Base-by-base conservation (phyloP, 2,888 invertebrate species). In the Ypsolopha scabrella region DNA sequence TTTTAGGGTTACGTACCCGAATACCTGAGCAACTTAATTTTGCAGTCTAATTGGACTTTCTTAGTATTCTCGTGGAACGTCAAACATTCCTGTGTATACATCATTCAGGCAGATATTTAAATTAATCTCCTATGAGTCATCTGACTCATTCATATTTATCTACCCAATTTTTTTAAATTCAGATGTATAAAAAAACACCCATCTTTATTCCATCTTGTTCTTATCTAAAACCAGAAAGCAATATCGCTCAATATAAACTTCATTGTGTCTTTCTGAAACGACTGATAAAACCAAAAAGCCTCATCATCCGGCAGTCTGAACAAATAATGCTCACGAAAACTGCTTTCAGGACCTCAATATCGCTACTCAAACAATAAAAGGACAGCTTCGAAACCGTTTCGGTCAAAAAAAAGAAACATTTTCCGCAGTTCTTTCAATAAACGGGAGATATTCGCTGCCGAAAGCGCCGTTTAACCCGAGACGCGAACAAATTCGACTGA, bases 381-480 rank as follows among this genome's bases (percentile, higher is more conserved):
- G 50, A 35, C 41, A 46, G 51, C 48, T 52, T 39, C 43, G 44
- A 46, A 43, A 48, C 39, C 14, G 51, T 52, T 51, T 48, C 52
- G 44, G 52, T 50, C 50, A 54, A 54, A 51, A 53, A 55, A 55
- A 53, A 53, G 52, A 44, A 24, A 44, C 44, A 38, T n/a, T 37
- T 38, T 33, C 50, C 9, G 35, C 41, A 9, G 8, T 13, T 7
- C 2, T 50, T 44, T 44, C 37, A 43, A 44, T 37, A 50, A 24
- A 39, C 33, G 37, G 7, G 24, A 37, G 14, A 10, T 37, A n/a
- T 54, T 51, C 59, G 56, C 53, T 58, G 53, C 54, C 52, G 44
- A 57, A 55, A 58, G 57, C 57, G 59, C 54, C 55, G 61, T 58
- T 59, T 57, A 60, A 59, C 59, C 57, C 60, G 53, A 34, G 47